phyloP scores from a whole-genome alignment of 2,797 vertebrate genomes.

The Liasis olivaceus region DNA sequence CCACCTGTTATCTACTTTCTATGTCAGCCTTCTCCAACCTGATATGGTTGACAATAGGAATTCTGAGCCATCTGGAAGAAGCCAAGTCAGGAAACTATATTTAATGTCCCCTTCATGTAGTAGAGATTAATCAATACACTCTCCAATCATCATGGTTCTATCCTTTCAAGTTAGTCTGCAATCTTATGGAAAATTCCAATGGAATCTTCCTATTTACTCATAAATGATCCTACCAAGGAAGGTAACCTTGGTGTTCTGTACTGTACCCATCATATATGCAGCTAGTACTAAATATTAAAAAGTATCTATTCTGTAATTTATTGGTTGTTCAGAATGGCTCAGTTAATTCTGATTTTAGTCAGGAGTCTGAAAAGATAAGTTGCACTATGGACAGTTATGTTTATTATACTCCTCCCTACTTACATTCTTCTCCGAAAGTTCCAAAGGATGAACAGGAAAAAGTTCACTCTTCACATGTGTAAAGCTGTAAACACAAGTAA shows the following conservation, averaged over 20 bases:
- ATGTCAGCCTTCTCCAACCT: background rate
- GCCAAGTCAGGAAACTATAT: too few relatives aligned
- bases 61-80: background rate
- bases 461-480: conserved; percentile 91
- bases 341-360: background rate
- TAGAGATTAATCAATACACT: background rate
- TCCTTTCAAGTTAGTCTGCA: background rate
- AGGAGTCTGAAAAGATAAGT: background rate
- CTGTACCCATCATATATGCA: background rate
- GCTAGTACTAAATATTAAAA: background rate
- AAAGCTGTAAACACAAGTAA: conserved; percentile 78
- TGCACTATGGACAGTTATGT: background rate
- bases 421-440: conserved; percentile 93
- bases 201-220: background rate
- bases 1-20: background rate
- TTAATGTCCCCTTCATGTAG: too few relatives aligned
- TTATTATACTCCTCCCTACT: conserved; percentile 65
- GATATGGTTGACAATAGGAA: background rate
- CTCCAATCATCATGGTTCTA: background rate
- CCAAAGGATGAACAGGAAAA: conserved; percentile 89
- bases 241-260: background rate
- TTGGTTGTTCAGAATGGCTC: background rate
- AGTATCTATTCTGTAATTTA: background rate
- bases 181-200: background rate
- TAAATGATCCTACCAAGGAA: background rate